Evolutionary conservation across 2,113 vertebrate species (phyloP), one percentile per base, ranked within the genome.

Genomic region (Zeus faber): DNA sequence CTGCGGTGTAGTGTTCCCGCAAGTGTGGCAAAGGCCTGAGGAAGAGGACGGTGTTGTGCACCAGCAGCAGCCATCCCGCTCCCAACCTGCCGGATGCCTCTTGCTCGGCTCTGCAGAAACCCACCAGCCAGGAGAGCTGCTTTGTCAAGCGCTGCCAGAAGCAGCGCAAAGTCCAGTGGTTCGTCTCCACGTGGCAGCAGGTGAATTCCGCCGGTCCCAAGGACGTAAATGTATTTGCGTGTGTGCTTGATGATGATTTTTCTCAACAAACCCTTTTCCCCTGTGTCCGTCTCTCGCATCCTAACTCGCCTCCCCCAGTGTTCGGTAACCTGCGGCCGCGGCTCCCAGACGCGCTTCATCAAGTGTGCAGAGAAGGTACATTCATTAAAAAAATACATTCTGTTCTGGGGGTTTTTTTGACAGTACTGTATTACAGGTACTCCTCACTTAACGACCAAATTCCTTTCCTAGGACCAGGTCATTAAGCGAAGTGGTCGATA

Each of bases 111-210:
- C 67, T 87, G 65, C 79, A 74, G 22, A 93, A 86, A 74, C 93
- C 93, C 33, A 58, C 76, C 69, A 74, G 75, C n/a, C 92, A 93
- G 4, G 91, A 93, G 50, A 69, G 78, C 49, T 96, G 93, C 61
- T 69, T 91, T 53, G 61, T 88, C 18, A 91, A 84, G 66, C 91
- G 88, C 48, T 95, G 94, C 73, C 85, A 76, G 62, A 93, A 90
- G 60, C 87, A 85, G 27, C 88, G 69, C 63, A 92, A 91, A 63
- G 77, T 91, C 51, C 92, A 95, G 76, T 95, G 94, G 94, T 84
- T 93, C 14, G 77, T 92, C 67, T 92, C 92, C 0, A 80, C 85
- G 1, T 95, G 94, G 94, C 88, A 90, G 40, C 85, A 93, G 92
- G 93, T 94, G 70, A 33, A 68, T 52, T 9, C 22, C 21, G 14